phyloP scores from a whole-genome alignment of 2,113 vertebrate genomes.

The Malurus melanocephalus region DNA sequence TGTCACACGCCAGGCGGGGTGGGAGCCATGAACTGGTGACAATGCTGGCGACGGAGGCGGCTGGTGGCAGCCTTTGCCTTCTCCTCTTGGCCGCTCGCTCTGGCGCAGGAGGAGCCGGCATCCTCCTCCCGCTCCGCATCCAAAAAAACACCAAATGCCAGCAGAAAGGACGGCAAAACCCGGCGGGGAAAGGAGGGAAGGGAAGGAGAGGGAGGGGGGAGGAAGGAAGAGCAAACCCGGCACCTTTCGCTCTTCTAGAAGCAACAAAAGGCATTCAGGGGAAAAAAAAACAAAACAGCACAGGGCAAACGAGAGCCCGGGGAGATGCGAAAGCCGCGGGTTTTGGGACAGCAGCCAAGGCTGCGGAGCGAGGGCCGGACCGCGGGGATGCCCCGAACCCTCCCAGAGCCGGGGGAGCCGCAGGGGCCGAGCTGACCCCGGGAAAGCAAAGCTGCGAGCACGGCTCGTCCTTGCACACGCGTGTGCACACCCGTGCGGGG shows the following conservation, averaged over 20 bases:
- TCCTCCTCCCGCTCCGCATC: not conserved
- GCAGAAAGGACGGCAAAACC: not conserved
- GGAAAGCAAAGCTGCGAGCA: fast-evolving
- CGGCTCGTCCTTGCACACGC: not conserved
- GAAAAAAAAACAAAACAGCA: too few species aligned
- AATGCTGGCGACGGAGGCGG: not conserved
- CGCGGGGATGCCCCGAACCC: not conserved
- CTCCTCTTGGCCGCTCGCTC: not conserved
- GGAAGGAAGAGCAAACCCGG: not conserved
- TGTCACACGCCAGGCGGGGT: not conserved
- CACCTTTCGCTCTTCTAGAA: conserved; percentile 22
- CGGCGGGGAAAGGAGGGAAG: not conserved
- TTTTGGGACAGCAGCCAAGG: conserved; percentile 15
- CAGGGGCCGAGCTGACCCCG: not conserved
- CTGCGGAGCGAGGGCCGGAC: not conserved
- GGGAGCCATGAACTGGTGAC: not conserved
- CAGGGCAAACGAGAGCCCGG: not conserved
- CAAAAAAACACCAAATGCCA: not conserved
- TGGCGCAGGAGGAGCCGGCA: not conserved
- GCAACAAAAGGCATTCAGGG: not conserved
- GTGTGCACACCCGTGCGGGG: not conserved
- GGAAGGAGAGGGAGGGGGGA: fast-evolving
- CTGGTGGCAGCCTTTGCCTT: not conserved
- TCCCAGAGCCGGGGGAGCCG: not conserved
- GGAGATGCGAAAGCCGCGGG: not conserved